Evolutionary conservation across 2,888 invertebrate genomes (phyloP).

Genomic region (Tupiocoris notatus): DNA sequence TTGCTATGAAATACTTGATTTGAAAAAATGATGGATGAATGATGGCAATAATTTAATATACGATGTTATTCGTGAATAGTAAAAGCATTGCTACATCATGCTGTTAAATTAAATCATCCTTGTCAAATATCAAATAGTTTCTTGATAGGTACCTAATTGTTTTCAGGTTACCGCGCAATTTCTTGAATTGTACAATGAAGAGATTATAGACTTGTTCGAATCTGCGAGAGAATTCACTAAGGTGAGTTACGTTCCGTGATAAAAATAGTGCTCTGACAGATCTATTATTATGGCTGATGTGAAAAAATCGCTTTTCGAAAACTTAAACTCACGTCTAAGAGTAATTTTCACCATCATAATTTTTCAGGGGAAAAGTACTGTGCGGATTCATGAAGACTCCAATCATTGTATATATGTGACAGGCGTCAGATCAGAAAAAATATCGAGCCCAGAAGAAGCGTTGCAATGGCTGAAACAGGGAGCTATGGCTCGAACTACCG

Average conservation of each 20-base stretch:
- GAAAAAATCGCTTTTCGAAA: too few species aligned
- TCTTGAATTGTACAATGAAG: conserved; percentile 96
- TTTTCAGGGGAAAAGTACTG: conserved; percentile 56
- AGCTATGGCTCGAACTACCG: conserved; percentile 93
- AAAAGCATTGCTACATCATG: too few species aligned
- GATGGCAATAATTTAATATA: too few species aligned
- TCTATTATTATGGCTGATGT: too few species aligned
- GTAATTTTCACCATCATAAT: conserved; percentile 8
- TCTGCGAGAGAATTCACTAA: conserved; percentile 61
- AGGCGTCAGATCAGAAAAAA: conserved; percentile 80
- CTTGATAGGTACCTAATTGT: too few species aligned
- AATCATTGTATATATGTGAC: conserved; percentile 88
- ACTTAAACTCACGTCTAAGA: not conserved
- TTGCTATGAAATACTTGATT: not conserved
- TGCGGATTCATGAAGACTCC: conserved; percentile 84
- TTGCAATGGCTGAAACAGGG: conserved; percentile 85
- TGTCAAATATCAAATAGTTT: too few species aligned
- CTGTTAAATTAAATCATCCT: too few species aligned
- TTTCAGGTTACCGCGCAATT: conserved; percentile 86
- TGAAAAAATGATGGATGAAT: too few species aligned
- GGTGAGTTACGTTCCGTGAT: not conserved
- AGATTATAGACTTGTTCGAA: conserved; percentile 91
- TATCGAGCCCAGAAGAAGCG: conserved; percentile 77
- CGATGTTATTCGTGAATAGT: too few species aligned
- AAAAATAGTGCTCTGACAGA: too few species aligned